These are phyloP conservation scores for Seriola aureovittata DNA, from an alignment of 2,113 vertebrate species.

Conservation along the genomic window DNA sequence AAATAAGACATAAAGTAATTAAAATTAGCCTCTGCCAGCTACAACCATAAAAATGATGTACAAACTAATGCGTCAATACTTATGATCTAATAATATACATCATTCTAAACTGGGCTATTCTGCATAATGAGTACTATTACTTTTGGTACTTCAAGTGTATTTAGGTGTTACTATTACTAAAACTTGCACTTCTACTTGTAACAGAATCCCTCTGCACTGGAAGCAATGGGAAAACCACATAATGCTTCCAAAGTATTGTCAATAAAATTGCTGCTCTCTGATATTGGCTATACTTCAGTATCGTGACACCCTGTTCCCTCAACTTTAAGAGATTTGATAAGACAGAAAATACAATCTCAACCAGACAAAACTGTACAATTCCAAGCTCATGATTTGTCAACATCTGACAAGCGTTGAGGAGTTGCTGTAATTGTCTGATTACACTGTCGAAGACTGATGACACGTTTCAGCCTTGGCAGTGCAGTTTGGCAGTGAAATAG, in stretches of 20 bases:
- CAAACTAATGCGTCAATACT: background rate
- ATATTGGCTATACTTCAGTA: background rate
- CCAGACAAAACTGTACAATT: conserved; percentile 8
- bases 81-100: background rate
- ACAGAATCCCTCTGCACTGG: background rate
- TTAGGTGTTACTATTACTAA: background rate
- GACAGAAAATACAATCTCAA: background rate
- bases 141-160: background rate
- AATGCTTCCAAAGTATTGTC: background rate
- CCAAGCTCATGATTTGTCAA: conserved; percentile 10
- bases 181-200: background rate
- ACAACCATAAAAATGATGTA: background rate
- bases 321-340: background rate
- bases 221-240: background rate
- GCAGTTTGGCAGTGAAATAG: background rate
- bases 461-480: background rate
- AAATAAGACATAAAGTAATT: background rate
- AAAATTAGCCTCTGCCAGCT: background rate
- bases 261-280: background rate
- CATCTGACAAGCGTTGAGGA: background rate
- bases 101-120: too few relatives aligned
- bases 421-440: conserved; percentile 1
- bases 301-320: background rate
- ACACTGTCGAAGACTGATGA: background rate
- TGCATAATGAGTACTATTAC: too few relatives aligned